Base-by-base conservation (phyloP, 2,797 vertebrate species). In the Notolabrus celidotus region DNA sequence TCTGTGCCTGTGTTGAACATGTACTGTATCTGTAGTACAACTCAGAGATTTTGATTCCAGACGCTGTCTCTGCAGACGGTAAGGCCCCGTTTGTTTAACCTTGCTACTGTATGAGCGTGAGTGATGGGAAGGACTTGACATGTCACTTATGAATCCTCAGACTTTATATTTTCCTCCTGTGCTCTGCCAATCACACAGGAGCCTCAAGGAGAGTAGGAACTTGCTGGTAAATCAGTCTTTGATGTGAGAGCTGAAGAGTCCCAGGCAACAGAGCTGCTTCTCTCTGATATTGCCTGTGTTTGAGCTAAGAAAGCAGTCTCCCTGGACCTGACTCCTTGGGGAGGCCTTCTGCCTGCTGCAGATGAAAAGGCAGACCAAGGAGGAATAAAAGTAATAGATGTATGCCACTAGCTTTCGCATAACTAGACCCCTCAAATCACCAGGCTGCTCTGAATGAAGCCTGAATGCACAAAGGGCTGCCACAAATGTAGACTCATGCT, bases 211-310 rank as follows among this genome's bases (percentile, higher is more conserved):
- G 79, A 72, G 75, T 53, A 52, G 57, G 62, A 71, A 62, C 83
- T 47, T 61, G 71, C 70, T 77, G 74, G 67, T 72, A 79, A 88
- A 84, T 82, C 77, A 36, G 78, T 38, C 69, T 89, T 86, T 91
- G 83, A 91, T 79, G 89, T 71, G 53, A 67, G 60, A 74, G 69
- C 64, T 1, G 56, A 74, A 73, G 62, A 81, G 77, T 74, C 82
- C 52, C 79, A 53, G 79, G 75, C 80, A 80, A 67, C 52, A 74
- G 69, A 74, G 58, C 80, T 64, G 86, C 79, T 54, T 61, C 54
- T 80, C 67, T 85, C 79, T 79, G 82, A 87, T 88, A 83, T 55
- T 22, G 74, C 61, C 22, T 69, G 59, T 65, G 89, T 80, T 81
- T 83, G 75, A 73, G 85, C 77, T 63, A 59, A 77, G 67, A 68